Evolutionary conservation across 2,113 vertebrate species (phyloP), one percentile per base, ranked within the genome.

Genomic region (Coregonus clupeaformis): DNA sequence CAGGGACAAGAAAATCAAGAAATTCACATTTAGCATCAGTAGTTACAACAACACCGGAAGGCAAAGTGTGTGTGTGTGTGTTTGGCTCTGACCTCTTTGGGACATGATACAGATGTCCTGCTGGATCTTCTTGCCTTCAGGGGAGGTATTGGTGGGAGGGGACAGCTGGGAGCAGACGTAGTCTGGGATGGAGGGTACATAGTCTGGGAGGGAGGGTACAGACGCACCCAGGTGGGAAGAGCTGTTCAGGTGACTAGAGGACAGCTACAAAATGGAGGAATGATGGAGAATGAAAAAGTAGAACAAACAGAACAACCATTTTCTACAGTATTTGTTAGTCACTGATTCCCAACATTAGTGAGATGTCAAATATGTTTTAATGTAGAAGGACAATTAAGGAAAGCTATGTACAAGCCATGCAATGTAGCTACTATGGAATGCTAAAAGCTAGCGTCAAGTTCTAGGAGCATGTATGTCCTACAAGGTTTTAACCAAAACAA

Each of bases 111-210:
- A 96, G 90, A 98, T 95, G 77, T 93, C 95, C 78, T 95, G 90
- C 87, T 97, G 96, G 67, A 98, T 89, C 83, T 96, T 95, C 82
- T 90, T 91, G 45, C 94, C 95, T 80, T 98, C 96, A 0, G 92
- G 92, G 1, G 94, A 90, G 25, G 93, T 79, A 32, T 93, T 92
- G 71, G 92, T 87, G 3, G 94, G 92, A 0, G 93, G 95, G 82
- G 93, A 92, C 78, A 95, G 92, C 78, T 95, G 93, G 0, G 93
- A 77, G 84, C 95, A 96, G 75, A 97, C 91, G 67, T 95, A 95
- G n/a, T 94, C 94, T 0, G 96, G 97, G 42, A 98, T 94, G 83
- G 96, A 98, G 84, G 95, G 94, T 14, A 96, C 94, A 0, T 96
- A 97, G 1, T 90, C 29, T 49, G 96, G 96, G 42, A 98, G 93